phyloP scores from a whole-genome alignment of 1,140 invertebrate species.

The Drosophila sulfurigaster region DNA sequence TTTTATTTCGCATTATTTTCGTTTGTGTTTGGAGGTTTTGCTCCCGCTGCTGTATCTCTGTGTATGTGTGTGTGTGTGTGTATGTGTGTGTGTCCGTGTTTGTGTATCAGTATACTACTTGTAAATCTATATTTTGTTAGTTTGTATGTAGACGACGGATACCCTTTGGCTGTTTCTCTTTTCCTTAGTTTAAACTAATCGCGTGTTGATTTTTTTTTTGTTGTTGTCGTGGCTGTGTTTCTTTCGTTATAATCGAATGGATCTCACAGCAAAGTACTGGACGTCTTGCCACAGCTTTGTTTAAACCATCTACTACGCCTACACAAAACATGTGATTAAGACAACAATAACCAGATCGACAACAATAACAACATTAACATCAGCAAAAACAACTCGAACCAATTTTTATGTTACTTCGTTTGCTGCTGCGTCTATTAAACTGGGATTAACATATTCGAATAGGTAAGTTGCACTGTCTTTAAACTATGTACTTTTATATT shows the following conservation, averaged over 20 bases:
- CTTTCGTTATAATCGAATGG: conserved; percentile 27
- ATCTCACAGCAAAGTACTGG: conserved; percentile 57
- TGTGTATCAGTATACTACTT: conserved; percentile 7
- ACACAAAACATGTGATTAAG: conserved; percentile 32
- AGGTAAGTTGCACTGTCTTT: conserved; percentile 39
- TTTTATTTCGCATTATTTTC: conserved; percentile 77
- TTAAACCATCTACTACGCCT: conserved; percentile 27
- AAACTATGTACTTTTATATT: neutral
- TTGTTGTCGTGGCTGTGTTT: conserved; percentile 5
- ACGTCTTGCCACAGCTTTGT: conserved; percentile 26
- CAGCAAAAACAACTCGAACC: conserved; percentile 32
- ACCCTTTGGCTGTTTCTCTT: conserved; percentile 50
- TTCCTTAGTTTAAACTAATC: conserved; percentile 62
- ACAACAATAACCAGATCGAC: conserved; percentile 61
- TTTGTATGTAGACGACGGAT: conserved; percentile 23
- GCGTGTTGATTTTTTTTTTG: conserved; percentile 68
- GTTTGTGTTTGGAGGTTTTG: conserved; percentile 58
- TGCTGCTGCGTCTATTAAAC: neutral
- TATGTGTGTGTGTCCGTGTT: neutral
- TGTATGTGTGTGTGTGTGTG: conserved; percentile 6
- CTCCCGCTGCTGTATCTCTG: conserved; percentile 59
- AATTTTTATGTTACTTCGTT: conserved; percentile 48
- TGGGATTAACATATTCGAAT: conserved; percentile 23
- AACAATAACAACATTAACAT: conserved; percentile 36
- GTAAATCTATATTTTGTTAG: conserved; percentile 10